Conservation (phyloP, 2,888 invertebrate genomes). For the Ypsolopha sequella region DNA sequence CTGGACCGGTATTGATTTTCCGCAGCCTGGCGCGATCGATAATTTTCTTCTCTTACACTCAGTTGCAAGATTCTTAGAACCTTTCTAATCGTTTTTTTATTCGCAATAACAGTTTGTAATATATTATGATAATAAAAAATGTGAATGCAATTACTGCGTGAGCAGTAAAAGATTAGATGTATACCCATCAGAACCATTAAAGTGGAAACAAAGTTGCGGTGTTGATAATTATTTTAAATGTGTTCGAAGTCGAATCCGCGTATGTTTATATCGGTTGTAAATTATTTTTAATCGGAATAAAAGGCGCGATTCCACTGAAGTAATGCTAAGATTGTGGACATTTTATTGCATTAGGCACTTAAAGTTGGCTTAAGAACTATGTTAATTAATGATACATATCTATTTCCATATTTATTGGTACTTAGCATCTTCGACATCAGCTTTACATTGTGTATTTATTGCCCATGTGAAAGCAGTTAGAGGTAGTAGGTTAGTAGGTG, state of each 20-base stretch:
- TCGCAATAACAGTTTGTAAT: neutral
- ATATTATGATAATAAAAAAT: slow-evolving; percentile 3
- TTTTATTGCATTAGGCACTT: neutral
- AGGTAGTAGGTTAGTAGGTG: too few relatives aligned
- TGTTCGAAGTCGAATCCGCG: slow-evolving; percentile 39
- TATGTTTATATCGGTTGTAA: slow-evolving; percentile 51
- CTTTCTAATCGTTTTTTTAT: neutral
- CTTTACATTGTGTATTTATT: too few relatives aligned
- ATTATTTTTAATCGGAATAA: slow-evolving; percentile 34
- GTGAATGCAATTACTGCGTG: slow-evolving; percentile 5
- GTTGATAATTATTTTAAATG: slow-evolving; percentile 47
- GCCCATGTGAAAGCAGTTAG: too few relatives aligned
- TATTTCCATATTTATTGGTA: too few relatives aligned
- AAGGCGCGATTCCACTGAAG: neutral
- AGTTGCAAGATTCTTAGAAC: neutral
- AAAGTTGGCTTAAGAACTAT: too few relatives aligned
- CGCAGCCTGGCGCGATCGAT: slow-evolving; percentile 22
- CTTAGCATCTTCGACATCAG: too few relatives aligned
- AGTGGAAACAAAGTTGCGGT: slow-evolving; percentile 40
- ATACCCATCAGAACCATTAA: slow-evolving; percentile 25
- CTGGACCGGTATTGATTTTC: slow-evolving; percentile 66
- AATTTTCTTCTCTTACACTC: slow-evolving; percentile 5
- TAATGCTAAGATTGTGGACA: neutral
- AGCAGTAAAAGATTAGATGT: slow-evolving; percentile 8
- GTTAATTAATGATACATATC: too few relatives aligned